These are phyloP conservation scores for Danaus chrysippus DNA, from an alignment of 2,888 invertebrate species.

Conservation along the genomic window DNA sequence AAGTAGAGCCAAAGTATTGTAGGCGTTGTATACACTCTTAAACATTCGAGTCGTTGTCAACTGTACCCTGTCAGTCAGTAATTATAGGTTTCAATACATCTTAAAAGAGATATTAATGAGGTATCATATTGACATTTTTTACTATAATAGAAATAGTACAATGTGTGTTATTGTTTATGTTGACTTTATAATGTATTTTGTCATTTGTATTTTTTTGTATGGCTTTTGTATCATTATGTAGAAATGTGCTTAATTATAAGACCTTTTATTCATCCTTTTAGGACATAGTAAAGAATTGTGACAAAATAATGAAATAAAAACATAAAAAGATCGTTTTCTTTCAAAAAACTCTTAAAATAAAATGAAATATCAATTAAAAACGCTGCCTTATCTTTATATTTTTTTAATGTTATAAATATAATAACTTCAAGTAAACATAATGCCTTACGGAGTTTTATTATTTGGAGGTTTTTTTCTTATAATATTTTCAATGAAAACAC, in stretches of 20 bases:
- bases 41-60: slow-evolving; percentile 66
- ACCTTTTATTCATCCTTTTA: too few species aligned
- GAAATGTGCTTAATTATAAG: background rate
- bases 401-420: too few species aligned
- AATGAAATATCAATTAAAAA: too few species aligned
- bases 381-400: too few species aligned
- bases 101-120: slow-evolving; percentile 11
- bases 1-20: slow-evolving; percentile 75
- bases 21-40: slow-evolving; percentile 69
- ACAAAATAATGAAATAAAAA: too few species aligned
- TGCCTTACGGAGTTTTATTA: too few species aligned
- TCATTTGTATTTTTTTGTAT: slow-evolving; percentile 9
- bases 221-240: slow-evolving; percentile 25
- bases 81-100: slow-evolving; percentile 52
- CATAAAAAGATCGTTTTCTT: too few species aligned
- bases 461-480: too few species aligned
- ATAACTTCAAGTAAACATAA: too few species aligned
- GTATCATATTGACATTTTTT: background rate
- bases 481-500: too few species aligned
- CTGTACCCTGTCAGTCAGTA: slow-evolving; percentile 65
- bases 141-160: background rate
- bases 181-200: background rate
- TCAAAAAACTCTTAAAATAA: too few species aligned
- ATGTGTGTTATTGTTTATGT: background rate
- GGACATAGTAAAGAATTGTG: too few species aligned